Evolutionary conservation across 1,140 invertebrate genomes (phyloP), one percentile per base, ranked within the genome.

Genomic region (Zaprionus nigranus): DNA sequence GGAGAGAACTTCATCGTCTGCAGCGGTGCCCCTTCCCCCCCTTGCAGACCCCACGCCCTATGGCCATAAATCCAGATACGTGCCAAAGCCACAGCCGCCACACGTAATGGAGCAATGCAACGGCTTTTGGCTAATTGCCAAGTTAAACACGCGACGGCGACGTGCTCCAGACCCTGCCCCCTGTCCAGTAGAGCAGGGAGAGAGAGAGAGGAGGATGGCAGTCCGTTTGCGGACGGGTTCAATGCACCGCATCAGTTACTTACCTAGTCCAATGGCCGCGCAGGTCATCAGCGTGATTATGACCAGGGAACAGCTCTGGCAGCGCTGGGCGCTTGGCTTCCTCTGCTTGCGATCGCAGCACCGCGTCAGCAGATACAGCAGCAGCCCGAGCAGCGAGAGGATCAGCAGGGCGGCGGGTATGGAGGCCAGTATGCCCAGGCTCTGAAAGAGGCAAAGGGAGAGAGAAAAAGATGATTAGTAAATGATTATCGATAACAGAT

Each of bases 271-370:
- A 69, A 96, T 95, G 20, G 96, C 96, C 56, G 95, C 96, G 88
- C 97, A 97, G 84, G 96, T 97, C 46, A 97, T 94, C 68, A 98
- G 94, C 24, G 97, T 97, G 65, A 98, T 95, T 73, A 98, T 95
- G 83, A 96, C 96, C 68, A 98, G 94, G 6, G 96, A 93, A 43
- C 94, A 96, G 93, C 96, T 96, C 77, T 97, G 94, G 83, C 96
- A 95, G 65, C 95, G 94, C 90, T 97, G 96, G 79, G 96, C 95
- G 82, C 95, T 95, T 78, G 95, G 95, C 72, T 96, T 95, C 70
- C 97, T 95, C 76, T 96, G 96, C 92, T 97, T 97, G 82, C 97
- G 95, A 94, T 98, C 98, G 94, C 98, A 99, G 93, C 98, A 99
- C 93, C 98, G 95, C 75, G 97, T 98, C 90, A 98, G 95, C 81